A percentile compares a stretch with the other conserved stretches of the same genome.
Conservation (phyloP, 2,113 vertebrate genomes). For the Crypturellus undulatus region DNA sequence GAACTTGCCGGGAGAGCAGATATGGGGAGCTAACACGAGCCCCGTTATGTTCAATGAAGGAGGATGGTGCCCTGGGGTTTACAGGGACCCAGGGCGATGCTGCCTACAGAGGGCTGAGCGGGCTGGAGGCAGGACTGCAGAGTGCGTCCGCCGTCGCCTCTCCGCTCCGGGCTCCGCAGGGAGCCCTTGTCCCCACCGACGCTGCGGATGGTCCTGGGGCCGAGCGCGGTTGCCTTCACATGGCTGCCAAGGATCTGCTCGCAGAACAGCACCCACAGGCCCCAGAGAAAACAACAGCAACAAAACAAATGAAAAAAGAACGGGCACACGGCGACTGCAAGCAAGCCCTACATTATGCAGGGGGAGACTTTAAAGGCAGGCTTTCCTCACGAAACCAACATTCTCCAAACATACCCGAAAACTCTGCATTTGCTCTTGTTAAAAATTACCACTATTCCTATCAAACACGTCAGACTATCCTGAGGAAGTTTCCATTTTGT, state of each 20-base stretch:
- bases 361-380: neutral
- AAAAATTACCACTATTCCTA: neutral
- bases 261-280: too few species aligned
- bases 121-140: neutral
- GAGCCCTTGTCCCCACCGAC: neutral
- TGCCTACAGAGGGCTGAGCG: conserved; percentile 3
- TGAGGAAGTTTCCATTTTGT: neutral
- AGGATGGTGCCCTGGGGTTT: neutral
- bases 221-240: neutral
- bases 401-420: neutral
- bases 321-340: neutral
- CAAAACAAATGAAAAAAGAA: too few species aligned
- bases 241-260: too few species aligned
- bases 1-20: neutral
- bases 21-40: neutral
- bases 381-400: neutral
- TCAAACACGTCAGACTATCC: neutral
- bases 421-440: neutral
- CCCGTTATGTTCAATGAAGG: neutral
- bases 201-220: neutral
- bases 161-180: neutral
- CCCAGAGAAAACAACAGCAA: too few species aligned
- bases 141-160: neutral
- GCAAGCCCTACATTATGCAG: neutral
- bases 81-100: neutral